These are phyloP conservation scores for Cossypha caffra DNA, from an alignment of 2,797 vertebrate species.

Conservation along the genomic window DNA sequence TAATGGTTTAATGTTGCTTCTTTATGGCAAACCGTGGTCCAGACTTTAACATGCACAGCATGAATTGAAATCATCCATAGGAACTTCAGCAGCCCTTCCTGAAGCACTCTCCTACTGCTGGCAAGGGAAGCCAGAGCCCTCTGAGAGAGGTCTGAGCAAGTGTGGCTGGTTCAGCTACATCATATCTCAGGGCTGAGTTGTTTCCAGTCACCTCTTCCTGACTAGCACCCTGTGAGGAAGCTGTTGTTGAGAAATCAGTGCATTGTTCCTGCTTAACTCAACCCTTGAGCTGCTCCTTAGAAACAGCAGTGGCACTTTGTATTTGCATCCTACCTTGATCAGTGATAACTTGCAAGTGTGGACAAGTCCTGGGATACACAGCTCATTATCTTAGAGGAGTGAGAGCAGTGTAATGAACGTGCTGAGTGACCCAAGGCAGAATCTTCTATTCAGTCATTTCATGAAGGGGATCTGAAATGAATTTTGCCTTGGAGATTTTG, in stretches of 20 bases:
- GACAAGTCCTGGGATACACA: not conserved
- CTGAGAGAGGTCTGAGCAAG: not conserved
- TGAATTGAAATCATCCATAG: not conserved
- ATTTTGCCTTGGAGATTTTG: not conserved
- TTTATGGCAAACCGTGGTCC: not conserved
- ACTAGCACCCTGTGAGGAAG: not conserved
- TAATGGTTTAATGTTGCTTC: not conserved
- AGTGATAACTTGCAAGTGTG: constrained; percentile 10
- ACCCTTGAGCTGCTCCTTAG: not conserved
- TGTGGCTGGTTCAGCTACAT: not conserved
- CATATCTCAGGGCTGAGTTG: not conserved
- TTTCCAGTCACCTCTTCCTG: not conserved
- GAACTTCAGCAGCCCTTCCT: not conserved
- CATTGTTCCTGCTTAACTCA: not conserved
- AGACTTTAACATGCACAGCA: not conserved
- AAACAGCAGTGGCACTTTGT: not conserved
- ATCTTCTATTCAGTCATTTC: not conserved
- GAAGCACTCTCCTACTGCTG: not conserved
- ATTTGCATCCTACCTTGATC: not conserved
- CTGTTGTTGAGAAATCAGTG: not conserved
- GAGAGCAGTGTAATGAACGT: not conserved
- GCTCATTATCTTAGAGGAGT: not conserved
- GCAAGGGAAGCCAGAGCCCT: not conserved
- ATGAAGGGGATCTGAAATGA: not conserved
- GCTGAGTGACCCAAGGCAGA: not conserved